Conservation (phyloP, 2,797 vertebrate species). For the Aeoliscus strigatus region DNA sequence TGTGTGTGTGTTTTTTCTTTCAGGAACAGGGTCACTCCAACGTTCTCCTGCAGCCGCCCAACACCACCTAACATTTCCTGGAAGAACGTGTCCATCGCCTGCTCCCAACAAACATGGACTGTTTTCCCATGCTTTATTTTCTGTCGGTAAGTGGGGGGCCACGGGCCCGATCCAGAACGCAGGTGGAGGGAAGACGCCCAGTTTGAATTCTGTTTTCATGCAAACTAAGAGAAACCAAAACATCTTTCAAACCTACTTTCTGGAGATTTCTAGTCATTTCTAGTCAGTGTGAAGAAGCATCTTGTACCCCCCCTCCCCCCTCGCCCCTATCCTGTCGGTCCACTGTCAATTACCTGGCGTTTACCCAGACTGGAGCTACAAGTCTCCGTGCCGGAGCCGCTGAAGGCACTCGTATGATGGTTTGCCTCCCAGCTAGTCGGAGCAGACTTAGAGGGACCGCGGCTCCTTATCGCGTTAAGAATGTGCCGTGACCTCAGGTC, state of each 20-base stretch:
- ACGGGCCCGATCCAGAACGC: too few relatives aligned
- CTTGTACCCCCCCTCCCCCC: neutral
- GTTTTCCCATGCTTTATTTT: constrained; percentile 98
- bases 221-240: too few relatives aligned
- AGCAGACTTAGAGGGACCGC: constrained; percentile 45
- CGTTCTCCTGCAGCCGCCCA: constrained; percentile 80
- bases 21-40: constrained; percentile 84
- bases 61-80: constrained; percentile 83
- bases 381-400: constrained; percentile 1
- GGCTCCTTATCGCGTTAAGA: constrained; percentile 65
- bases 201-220: constrained; percentile 51
- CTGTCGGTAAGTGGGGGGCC: constrained; percentile 91
- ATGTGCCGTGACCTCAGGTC: constrained; percentile 65
- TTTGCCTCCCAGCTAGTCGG: constrained; percentile 45
- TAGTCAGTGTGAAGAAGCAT: too few relatives aligned
- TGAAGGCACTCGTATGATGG: constrained; percentile 9
- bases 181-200: too few relatives aligned
- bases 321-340: constrained; percentile 6
- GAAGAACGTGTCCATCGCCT: constrained; percentile 82
- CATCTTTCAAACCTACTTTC: too few relatives aligned
- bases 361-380: constrained; percentile 18
- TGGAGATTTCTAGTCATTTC: too few relatives aligned
- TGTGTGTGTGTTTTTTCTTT: too few relatives aligned
- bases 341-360: constrained; percentile 22
- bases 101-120: constrained; percentile 98